Evolutionary conservation across 2,888 invertebrate species (phyloP).

Genomic region (Synanthedon andrenaeformis): DNA sequence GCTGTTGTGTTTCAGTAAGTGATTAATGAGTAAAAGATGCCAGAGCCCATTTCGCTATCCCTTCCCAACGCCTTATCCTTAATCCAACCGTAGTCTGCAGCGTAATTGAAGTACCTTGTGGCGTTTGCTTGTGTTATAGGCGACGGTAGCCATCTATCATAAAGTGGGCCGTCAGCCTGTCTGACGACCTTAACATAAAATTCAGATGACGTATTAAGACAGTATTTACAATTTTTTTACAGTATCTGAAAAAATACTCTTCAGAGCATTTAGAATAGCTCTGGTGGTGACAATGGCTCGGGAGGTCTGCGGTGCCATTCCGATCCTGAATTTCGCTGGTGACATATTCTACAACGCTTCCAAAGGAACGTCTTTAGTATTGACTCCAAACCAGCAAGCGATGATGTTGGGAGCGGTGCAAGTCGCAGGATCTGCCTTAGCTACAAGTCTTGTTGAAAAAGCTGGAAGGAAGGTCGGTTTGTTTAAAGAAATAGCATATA

Average conservation of each 20-base stretch:
- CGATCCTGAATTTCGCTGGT: slow-evolving; percentile 53
- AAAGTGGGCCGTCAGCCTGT: no score
- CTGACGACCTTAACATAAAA: no score
- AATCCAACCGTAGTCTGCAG: no score
- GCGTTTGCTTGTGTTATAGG: no score
- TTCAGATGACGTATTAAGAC: no score
- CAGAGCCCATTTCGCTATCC: no score
- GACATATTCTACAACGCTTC: slow-evolving; percentile 47
- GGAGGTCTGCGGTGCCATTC: slow-evolving; percentile 50
- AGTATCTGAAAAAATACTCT: slow-evolving; percentile 46
- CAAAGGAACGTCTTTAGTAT: slow-evolving; percentile 21
- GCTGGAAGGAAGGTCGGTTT: slow-evolving; percentile 48
- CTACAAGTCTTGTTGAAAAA: slow-evolving; percentile 44
- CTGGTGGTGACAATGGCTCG: slow-evolving; percentile 34
- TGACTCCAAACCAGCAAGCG: slow-evolving; percentile 54
- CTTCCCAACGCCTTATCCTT: no score
- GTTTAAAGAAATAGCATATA: background rate
- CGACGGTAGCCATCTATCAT: no score
- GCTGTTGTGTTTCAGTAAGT: no score
- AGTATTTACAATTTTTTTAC: slow-evolving; percentile 10
- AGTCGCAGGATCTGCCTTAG: slow-evolving; percentile 41
- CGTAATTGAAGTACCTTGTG: no score
- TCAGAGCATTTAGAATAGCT: slow-evolving; percentile 43
- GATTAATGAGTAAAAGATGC: no score
- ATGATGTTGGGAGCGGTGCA: slow-evolving; percentile 55